Conservation (phyloP, 1,140 invertebrate species). For the Tetranychus urticae region DNA sequence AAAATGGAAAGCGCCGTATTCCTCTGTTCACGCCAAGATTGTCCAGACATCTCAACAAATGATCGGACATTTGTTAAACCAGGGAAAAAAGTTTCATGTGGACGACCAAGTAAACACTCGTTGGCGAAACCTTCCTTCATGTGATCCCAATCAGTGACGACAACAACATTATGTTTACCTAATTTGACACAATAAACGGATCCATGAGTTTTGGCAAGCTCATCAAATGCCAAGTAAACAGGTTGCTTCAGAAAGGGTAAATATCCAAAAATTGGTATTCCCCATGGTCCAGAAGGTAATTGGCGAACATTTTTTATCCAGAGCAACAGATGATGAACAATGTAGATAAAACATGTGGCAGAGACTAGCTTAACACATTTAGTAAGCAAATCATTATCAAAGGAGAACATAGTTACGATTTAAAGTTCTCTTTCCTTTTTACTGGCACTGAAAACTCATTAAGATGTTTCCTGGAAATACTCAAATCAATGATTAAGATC, state of each 20-base stretch:
- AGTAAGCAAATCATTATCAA: too few species aligned
- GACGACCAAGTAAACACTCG: constrained; percentile 6
- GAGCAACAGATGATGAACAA: neutral
- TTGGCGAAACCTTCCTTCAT: constrained; percentile 9
- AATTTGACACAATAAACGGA: constrained; percentile 6
- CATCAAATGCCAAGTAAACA: neutral
- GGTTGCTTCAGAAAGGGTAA: constrained; percentile 9
- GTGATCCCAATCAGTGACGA: constrained; percentile 9
- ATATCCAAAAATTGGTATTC: constrained; percentile 12
- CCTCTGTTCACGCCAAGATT: constrained; percentile 45
- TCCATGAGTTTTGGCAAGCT: constrained; percentile 9
- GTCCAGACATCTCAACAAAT: constrained; percentile 20
- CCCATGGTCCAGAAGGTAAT: constrained; percentile 7
- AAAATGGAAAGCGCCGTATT: constrained; percentile 42
- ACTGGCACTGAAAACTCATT: too few species aligned
- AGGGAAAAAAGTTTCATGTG: neutral
- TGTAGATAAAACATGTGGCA: too few species aligned
- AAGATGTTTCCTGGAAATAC: too few species aligned
- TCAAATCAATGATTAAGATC: too few species aligned
- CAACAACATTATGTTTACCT: constrained; percentile 8
- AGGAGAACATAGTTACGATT: too few species aligned
- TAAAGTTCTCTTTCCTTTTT: too few species aligned
- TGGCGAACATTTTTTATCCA: neutral
- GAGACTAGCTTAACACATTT: too few species aligned
- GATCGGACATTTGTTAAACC: neutral